Base-by-base conservation (phyloP, 2,797 vertebrate genomes). In the Cetoscarus ocellatus region DNA sequence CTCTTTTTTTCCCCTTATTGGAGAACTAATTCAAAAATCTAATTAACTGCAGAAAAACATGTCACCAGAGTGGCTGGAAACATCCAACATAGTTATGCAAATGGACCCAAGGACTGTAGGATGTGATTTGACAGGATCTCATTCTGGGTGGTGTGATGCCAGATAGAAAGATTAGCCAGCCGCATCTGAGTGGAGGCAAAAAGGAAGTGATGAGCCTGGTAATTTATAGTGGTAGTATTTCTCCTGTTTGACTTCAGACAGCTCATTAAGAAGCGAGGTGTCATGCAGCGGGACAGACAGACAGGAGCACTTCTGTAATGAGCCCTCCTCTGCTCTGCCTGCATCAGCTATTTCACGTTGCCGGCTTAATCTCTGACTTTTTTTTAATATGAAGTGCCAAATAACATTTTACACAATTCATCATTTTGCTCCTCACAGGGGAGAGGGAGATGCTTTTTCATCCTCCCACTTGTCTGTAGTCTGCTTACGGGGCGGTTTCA, bases 341-440 rank as follows among this genome's bases (percentile, higher is more conserved):
- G 34, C 87, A 82, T 92, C 90, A 90, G 90, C 90, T 84, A 61
- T 85, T 91, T 90, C 73, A 72, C 71, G 44, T 47, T n/a, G 75
- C 89, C 60, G 73, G 77, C 78, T 84, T 88, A 86, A 87, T 89
- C 75, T 81, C 73, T 70, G 70, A 70, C 73, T 77, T 80, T 86
- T 86, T 86, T 86, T 87, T 86, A 85, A 85, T 85, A 88, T 79
- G 72, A 87, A 73, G 73, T 85, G 88, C 85, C 89, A 86, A 90
- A 85, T 77, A 84, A 67, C 86, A 87, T 88, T 91, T 89, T 86
- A 87, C 84, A 87, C 89, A 87, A 90, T 93, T 91, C 86, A 93
- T 93, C 91, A 93, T 91, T 88, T 86, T 69, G 65, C 70, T 66
- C 45, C 72, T 84, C 80, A 57, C 36, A n/a, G 70, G 79, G 75